Evolutionary conservation across 2,888 invertebrate species (phyloP), one percentile per base, ranked within the genome.

Genomic region (Cataglyphis altisquamis): DNA sequence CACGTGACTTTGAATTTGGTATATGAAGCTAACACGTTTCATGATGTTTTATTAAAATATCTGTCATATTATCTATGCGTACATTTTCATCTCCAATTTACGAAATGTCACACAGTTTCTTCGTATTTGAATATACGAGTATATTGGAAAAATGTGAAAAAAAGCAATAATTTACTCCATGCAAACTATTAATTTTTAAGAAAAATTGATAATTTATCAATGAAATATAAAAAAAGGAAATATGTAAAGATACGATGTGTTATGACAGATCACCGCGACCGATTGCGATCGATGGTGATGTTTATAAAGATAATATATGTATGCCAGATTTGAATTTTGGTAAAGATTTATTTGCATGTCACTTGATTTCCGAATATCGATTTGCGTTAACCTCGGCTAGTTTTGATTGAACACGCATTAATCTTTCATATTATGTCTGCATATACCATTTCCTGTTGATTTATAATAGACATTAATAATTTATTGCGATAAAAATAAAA

Each of bases 301-400:
- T 68, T 41, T 55, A 57, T 68, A 67, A 77, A 55, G 29, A 78
- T 72, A 60, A 60, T 60, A 60, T 57, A 21, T 32, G 41, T 41
- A 3, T 41, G 10, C 32, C 57, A 18, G 70, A 6, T 60, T 57
- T 60, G 21, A 45, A 21, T 9, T 21, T 82, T 63, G 66, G 29
- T 1, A 29, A 62, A 45, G 73, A 77, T 70, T 78, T 70, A 78
- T 60, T 78, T 78, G 21, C 57, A 29, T 18, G 21, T 57, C 57
- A 77, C 83, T 84, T 77, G 81, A 86, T 88, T 88, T 88, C 77
- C 82, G 84, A 84, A 72, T 63, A 78, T 68, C 83, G 82, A 29
- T 6, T 29, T 21, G 5, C 12, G 18, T 78, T 45, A 55, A 25
- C 55, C 60, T 45, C 21, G 21, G n/a, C 39, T 21, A 25, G 5